Conservation (phyloP, 2,113 vertebrate species). For the Scomber scombrus region DNA sequence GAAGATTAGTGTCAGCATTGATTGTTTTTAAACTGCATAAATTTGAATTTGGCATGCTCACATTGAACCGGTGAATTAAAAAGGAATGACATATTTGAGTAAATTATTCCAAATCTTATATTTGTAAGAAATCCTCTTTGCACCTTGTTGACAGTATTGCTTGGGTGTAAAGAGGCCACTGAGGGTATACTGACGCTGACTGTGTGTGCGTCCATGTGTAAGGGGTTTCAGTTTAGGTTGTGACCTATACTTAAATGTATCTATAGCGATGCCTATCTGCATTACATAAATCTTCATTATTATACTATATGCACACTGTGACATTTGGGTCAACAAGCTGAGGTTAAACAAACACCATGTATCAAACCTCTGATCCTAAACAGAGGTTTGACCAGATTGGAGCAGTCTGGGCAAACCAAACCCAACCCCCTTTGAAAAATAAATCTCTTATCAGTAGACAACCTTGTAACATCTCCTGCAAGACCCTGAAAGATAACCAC, state of each 20-base stretch:
- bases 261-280: neutral
- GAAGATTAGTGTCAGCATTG: slow-evolving; percentile 12
- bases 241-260: slow-evolving; percentile 5
- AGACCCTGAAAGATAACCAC: slow-evolving; percentile 10
- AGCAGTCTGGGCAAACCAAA: slow-evolving; percentile 1
- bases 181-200: neutral
- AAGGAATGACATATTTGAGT: neutral
- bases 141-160: neutral
- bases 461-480: slow-evolving; percentile 12
- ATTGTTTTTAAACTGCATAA: slow-evolving; percentile 16
- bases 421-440: slow-evolving; percentile 8
- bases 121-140: neutral
- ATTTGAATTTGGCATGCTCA: slow-evolving; percentile 23
- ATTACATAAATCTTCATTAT: slow-evolving; percentile 38
- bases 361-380: slow-evolving; percentile 25
- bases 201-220: slow-evolving; percentile 1
- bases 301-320: neutral
- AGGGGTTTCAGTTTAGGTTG: slow-evolving; percentile 17
- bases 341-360: slow-evolving; percentile 31
- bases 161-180: slow-evolving; percentile 16
- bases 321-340: slow-evolving; percentile 33
- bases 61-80: neutral
- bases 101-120: neutral
- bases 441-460: slow-evolving; percentile 43
- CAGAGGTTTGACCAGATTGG: slow-evolving; percentile 3